Evolutionary conservation across 2,888 invertebrate genomes (phyloP).

Genomic region (Noctua fimbriata): DNA sequence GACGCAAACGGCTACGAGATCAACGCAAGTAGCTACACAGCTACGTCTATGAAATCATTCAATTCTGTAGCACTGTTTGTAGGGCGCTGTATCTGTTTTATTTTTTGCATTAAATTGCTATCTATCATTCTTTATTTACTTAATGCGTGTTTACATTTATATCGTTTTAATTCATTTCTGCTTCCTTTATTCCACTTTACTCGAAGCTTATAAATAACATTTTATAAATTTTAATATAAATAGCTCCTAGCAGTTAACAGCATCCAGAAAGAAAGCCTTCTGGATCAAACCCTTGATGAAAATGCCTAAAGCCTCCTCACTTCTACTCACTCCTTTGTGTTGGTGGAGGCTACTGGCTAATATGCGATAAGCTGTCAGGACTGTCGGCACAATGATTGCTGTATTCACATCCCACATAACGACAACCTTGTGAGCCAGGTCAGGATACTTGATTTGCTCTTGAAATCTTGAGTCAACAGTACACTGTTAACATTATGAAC

Average conservation of each 20-base stretch:
- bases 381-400: background rate
- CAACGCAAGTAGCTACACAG: constrained; percentile 29
- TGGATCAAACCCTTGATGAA: background rate
- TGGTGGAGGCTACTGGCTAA: background rate
- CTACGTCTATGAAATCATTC: constrained; percentile 13
- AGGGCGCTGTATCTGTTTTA: background rate
- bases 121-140: background rate
- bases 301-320: background rate
- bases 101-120: background rate
- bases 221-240: background rate
- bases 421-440: background rate
- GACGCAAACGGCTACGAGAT: constrained; percentile 10
- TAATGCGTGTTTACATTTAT: background rate
- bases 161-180: background rate
- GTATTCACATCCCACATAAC: background rate
- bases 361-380: background rate
- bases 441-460: background rate
- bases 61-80: background rate
- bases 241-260: background rate
- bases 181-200: background rate
- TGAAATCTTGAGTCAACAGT: background rate
- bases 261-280: background rate
- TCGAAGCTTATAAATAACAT: background rate
- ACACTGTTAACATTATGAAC: background rate
- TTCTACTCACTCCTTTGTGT: too few relatives aligned